Conservation (phyloP, 2,888 invertebrate genomes). For the Anthrax anthrax region DNA sequence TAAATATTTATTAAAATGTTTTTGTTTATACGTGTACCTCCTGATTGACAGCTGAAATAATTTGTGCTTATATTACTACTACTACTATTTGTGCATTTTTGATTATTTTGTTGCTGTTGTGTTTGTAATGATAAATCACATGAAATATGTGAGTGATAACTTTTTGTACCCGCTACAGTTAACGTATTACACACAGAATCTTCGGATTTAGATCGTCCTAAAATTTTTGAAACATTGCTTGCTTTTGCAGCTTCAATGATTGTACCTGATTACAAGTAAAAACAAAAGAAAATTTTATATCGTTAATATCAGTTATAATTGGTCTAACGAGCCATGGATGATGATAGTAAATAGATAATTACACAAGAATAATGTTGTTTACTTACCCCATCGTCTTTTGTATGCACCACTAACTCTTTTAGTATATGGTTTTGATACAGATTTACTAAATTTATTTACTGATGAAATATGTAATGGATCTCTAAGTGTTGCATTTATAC, state of each 20-base stretch:
- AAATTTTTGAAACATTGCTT: conserved; percentile 63
- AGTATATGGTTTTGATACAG: conserved; percentile 27
- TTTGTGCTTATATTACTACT: background rate
- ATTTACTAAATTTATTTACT: conserved; percentile 28
- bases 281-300: background rate
- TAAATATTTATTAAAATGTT: too few relatives aligned
- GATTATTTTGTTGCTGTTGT: background rate
- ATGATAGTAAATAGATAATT: too few relatives aligned
- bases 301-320: background rate
- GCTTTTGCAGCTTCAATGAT: conserved; percentile 76
- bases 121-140: background rate
- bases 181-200: conserved; percentile 58
- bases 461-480: conserved; percentile 15
- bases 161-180: conserved; percentile 24
- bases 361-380: too few relatives aligned
- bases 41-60: background rate
- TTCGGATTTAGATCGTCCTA: conserved; percentile 67
- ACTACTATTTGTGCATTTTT: background rate
- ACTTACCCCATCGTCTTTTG: conserved; percentile 58
- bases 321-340: too few relatives aligned
- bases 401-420: conserved; percentile 43
- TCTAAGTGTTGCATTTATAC: conserved; percentile 9
- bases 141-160: background rate
- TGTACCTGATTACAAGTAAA: conserved; percentile 34
- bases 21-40: background rate